Conservation (phyloP, 2,888 invertebrate genomes). For the Dioctria linearis region DNA sequence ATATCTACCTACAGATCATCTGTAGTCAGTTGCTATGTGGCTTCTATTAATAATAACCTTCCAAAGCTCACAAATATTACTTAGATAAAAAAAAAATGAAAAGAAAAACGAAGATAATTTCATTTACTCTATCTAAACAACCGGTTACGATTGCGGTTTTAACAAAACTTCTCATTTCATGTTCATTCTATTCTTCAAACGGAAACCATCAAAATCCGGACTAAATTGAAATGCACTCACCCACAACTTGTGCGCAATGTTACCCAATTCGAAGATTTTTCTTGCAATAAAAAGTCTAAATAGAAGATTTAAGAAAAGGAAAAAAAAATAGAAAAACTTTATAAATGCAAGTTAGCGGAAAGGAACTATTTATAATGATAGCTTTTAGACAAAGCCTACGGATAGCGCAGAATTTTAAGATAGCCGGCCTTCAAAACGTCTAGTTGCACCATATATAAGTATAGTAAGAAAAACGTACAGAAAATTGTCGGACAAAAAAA, state of each 20-base stretch:
- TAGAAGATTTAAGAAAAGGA: neutral
- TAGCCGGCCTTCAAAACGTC: conserved; percentile 48
- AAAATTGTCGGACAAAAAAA: neutral
- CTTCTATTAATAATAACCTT: too few species aligned
- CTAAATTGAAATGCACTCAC: conserved; percentile 53
- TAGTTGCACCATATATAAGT: conserved; percentile 36
- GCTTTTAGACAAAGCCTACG: conserved; percentile 48
- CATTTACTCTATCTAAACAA: conserved; percentile 28
- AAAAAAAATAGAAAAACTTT: conserved; percentile 5
- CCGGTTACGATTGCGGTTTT: conserved; percentile 13
- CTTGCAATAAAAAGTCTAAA: neutral
- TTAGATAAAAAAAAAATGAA: too few species aligned
- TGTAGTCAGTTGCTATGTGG: too few species aligned
- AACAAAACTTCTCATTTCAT: conserved; percentile 22
- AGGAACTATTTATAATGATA: conserved; percentile 51
- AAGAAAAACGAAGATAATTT: conserved; percentile 6
- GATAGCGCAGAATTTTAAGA: conserved; percentile 26
- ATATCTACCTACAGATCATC: too few species aligned
- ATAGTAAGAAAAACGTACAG: too few species aligned
- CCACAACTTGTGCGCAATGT: conserved; percentile 50
- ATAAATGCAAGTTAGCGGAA: conserved; percentile 52
- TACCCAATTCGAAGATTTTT: conserved; percentile 37
- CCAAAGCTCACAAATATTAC: too few species aligned
- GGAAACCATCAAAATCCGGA: conserved; percentile 55
- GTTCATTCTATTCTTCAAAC: conserved; percentile 36